A percentile compares a stretch with the other conserved stretches of the same genome.
These are phyloP conservation scores for Lasiurus borealis DNA, from an alignment of 2,113 vertebrate genomes.

Conservation along the genomic window DNA sequence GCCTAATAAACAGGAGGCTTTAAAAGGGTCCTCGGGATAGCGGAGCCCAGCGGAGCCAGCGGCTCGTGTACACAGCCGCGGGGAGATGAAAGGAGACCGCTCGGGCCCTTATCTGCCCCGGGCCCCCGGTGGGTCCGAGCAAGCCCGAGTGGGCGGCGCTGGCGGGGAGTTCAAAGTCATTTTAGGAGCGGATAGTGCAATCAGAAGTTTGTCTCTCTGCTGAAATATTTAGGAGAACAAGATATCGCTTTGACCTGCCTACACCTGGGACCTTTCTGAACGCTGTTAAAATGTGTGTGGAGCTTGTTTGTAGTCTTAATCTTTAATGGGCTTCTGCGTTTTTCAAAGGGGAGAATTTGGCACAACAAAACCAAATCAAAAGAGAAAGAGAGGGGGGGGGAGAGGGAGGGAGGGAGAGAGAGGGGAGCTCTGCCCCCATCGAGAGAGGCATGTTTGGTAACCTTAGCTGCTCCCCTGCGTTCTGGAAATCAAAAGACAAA, in stretches of 20 bases:
- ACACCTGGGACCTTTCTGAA: slow-evolving; percentile 88
- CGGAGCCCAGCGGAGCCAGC: slow-evolving; percentile 90
- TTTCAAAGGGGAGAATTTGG: slow-evolving; percentile 83
- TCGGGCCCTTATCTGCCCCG: slow-evolving; percentile 92
- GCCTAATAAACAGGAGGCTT: slow-evolving; percentile 92
- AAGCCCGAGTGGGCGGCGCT: slow-evolving; percentile 89
- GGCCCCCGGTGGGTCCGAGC: slow-evolving; percentile 88
- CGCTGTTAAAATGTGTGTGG: slow-evolving; percentile 84
- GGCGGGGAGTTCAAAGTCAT: slow-evolving; percentile 92
- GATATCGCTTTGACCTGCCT: slow-evolving; percentile 87
- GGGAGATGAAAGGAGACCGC: slow-evolving; percentile 93
- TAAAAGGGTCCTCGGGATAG: slow-evolving; percentile 90
- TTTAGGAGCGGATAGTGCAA: slow-evolving; percentile 89
- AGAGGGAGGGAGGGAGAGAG: background rate
- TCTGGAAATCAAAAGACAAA: slow-evolving; percentile 46
- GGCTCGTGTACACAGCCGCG: slow-evolving; percentile 86
- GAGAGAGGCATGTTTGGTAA: slow-evolving; percentile 56
- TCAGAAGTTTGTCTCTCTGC: slow-evolving; percentile 90
- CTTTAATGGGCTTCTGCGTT: slow-evolving; percentile 87
- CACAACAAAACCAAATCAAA: slow-evolving; percentile 57
- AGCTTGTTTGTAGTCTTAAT: slow-evolving; percentile 87
- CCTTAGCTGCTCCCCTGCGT: background rate
- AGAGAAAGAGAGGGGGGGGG: background rate
- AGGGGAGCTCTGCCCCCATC: background rate
- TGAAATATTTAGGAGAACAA: slow-evolving; percentile 92